These are phyloP conservation scores for Hiodon alosoides DNA, from an alignment of 2,113 vertebrate species.

Conservation along the genomic window DNA sequence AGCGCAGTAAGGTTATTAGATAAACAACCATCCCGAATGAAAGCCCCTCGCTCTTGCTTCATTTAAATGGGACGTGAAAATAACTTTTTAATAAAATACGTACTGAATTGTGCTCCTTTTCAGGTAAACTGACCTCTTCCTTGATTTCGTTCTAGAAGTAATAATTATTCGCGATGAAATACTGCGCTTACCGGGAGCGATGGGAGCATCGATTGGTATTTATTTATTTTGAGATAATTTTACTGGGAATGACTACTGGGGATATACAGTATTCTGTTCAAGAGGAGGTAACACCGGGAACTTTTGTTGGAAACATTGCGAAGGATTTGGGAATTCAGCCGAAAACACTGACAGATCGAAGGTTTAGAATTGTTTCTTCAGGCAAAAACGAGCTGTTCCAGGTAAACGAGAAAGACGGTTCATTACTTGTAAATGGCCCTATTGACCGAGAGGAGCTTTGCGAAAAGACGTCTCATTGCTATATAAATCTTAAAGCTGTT, in stretches of 20 bases:
- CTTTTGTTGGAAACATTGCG: slow-evolving; percentile 58
- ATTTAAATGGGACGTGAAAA: too few species aligned
- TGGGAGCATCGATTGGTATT: slow-evolving; percentile 24
- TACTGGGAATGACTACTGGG: slow-evolving; percentile 17
- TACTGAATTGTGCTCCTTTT: too few species aligned
- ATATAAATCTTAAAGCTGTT: slow-evolving; percentile 4
- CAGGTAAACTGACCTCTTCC: too few species aligned
- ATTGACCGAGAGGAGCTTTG: slow-evolving; percentile 10
- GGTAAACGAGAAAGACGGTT: slow-evolving; percentile 7
- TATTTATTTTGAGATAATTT: slow-evolving; percentile 33
- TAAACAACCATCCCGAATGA: too few species aligned
- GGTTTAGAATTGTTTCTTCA: slow-evolving; percentile 51
- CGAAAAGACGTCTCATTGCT: neutral
- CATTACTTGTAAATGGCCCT: neutral
- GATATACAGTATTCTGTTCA: slow-evolving; percentile 34
- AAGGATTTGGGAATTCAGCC: slow-evolving; percentile 67
- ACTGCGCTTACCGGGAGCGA: too few species aligned
- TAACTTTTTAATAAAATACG: too few species aligned
- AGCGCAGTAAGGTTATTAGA: too few species aligned
- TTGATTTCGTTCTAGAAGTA: too few species aligned
- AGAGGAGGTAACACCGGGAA: slow-evolving; percentile 58
- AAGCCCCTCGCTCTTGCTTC: too few species aligned
- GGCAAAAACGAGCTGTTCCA: neutral
- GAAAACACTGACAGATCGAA: slow-evolving; percentile 45
- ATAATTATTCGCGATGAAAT: too few species aligned